Evolutionary conservation across 1,140 invertebrate genomes (phyloP).

Genomic region (Gryon sp.): DNA sequence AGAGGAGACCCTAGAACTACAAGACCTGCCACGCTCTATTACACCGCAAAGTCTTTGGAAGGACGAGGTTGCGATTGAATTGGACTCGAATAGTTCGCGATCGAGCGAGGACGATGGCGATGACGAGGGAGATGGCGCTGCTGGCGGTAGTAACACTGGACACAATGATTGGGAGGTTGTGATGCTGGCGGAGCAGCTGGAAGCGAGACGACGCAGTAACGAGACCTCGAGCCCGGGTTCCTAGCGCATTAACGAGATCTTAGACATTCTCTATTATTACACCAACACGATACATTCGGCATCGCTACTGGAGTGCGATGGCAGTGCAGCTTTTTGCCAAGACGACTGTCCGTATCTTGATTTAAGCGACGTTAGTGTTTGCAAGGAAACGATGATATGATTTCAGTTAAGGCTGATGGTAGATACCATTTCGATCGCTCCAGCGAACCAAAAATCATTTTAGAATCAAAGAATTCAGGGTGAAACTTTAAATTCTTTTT

Average conservation of each 20-base stretch:
- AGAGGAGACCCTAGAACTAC: conserved; percentile 81
- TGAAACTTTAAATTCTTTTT: too few relatives aligned
- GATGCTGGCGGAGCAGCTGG: conserved; percentile 87
- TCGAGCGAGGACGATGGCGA: conserved; percentile 73
- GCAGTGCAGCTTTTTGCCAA: conserved; percentile 67
- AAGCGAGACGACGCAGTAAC: conserved; percentile 80
- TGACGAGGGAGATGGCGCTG: conserved; percentile 55
- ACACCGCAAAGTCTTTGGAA: conserved; percentile 74
- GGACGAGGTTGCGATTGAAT: conserved; percentile 78
- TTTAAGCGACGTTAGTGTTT: conserved; percentile 68
- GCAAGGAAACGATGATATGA: conserved; percentile 76
- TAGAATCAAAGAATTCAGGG: too few relatives aligned
- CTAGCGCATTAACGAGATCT: conserved; percentile 77
- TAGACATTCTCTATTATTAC: conserved; percentile 73
- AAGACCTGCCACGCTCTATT: conserved; percentile 79
- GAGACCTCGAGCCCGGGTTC: conserved; percentile 74
- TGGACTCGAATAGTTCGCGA: conserved; percentile 78
- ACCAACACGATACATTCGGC: conserved; percentile 64
- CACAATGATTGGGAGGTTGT: conserved; percentile 88
- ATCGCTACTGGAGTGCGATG: conserved; percentile 42
- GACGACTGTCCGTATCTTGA: conserved; percentile 71
- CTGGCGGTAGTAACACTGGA: conserved; percentile 69
- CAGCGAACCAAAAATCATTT: too few relatives aligned
- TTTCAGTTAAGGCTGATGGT: conserved; percentile 14
- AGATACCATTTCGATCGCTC: conserved; percentile 1